Conservation (phyloP, 1,140 invertebrate genomes). For the Zaprionus africanus region DNA sequence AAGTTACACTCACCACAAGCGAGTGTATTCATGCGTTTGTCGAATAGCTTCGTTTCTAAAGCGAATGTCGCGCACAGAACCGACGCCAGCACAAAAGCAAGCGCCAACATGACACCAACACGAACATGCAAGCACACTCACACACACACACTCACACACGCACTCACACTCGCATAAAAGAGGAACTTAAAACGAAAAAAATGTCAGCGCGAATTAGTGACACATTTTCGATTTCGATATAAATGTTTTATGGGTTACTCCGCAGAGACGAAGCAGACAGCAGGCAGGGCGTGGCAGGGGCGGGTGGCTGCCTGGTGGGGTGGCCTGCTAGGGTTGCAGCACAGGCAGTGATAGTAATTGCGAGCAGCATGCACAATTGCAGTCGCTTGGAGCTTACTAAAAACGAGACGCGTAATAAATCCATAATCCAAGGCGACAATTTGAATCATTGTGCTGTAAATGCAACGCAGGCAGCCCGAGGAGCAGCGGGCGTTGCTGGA, state of each 20-base stretch:
- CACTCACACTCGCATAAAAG: neutral
- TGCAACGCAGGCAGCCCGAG: slow-evolving; percentile 31
- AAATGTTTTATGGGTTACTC: slow-evolving; percentile 46
- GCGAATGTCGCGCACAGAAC: slow-evolving; percentile 18
- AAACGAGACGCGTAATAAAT: slow-evolving; percentile 80
- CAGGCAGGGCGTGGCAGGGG: neutral
- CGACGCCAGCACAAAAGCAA: slow-evolving; percentile 13
- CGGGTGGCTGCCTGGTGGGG: too few relatives aligned
- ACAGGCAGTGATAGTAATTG: slow-evolving; percentile 78
- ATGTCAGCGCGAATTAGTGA: slow-evolving; percentile 78
- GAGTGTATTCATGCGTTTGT: slow-evolving; percentile 16
- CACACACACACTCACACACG: slow-evolving; percentile 9
- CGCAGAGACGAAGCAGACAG: neutral
- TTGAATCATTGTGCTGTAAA: slow-evolving; percentile 79
- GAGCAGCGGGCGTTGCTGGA: neutral
- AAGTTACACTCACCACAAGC: neutral
- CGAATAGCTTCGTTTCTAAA: slow-evolving; percentile 14
- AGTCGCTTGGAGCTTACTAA: slow-evolving; percentile 69
- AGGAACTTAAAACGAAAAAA: slow-evolving; percentile 44
- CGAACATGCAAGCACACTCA: neutral
- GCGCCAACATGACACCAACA: neutral
- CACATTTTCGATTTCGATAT: slow-evolving; percentile 70
- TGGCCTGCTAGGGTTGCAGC: slow-evolving; percentile 17
- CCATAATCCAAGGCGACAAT: slow-evolving; percentile 81
- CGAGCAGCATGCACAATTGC: slow-evolving; percentile 79